phyloP scores from a whole-genome alignment of 2,113 vertebrate species.

The Aphyosemion australe region DNA sequence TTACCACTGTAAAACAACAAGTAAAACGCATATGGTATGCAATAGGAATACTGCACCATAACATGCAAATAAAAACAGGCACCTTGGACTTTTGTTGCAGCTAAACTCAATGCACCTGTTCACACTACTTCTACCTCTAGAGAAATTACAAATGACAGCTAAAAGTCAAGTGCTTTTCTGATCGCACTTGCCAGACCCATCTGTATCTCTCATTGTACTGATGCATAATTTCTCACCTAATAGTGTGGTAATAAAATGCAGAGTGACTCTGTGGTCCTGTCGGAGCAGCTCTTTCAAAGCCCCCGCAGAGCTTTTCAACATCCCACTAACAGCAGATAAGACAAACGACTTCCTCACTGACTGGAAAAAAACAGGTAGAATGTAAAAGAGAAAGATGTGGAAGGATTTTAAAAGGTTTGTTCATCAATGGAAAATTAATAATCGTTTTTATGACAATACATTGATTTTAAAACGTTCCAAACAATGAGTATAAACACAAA shows the following conservation, averaged over 20 bases:
- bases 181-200: too few relatives aligned
- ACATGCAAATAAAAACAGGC: background rate
- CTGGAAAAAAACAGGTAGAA: constrained; percentile 66
- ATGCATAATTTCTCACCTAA: constrained; percentile 82
- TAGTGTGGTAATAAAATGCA: constrained; percentile 79
- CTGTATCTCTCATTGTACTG: too few relatives aligned
- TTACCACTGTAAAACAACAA: background rate
- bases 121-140: background rate
- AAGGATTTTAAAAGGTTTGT: background rate
- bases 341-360: constrained; percentile 86
- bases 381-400: background rate
- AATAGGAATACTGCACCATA: constrained; percentile 3
- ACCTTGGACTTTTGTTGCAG: constrained; percentile 4
- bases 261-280: constrained; percentile 80
- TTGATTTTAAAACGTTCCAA: background rate
- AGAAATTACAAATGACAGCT: too few relatives aligned
- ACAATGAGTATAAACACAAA: background rate
- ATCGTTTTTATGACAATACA: background rate
- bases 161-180: too few relatives aligned
- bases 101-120: background rate
- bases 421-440: background rate
- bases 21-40: background rate
- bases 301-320: constrained; percentile 77
- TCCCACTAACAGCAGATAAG: constrained; percentile 77
- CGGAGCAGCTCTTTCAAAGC: constrained; percentile 77